Conservation (phyloP, 2,888 invertebrate species). For the Campaea margaritaria region DNA sequence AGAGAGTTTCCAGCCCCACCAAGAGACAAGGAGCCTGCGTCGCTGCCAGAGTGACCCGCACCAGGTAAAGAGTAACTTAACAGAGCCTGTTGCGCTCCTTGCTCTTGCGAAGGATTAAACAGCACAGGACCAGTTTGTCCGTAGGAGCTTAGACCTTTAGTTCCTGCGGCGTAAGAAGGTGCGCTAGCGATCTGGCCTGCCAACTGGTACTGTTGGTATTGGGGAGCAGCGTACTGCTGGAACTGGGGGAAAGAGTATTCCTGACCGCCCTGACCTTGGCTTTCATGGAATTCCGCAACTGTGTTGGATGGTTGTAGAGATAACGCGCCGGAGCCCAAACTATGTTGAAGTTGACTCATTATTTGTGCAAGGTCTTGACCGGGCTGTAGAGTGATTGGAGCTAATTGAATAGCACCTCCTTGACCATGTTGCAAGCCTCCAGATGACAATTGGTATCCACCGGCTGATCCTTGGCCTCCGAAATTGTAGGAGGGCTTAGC, state of each 20-base stretch:
- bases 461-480: slow-evolving; percentile 60
- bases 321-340: slow-evolving; percentile 69
- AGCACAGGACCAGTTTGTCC: slow-evolving; percentile 75
- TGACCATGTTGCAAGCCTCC: slow-evolving; percentile 65
- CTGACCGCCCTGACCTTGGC: slow-evolving; percentile 58
- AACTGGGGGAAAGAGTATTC: slow-evolving; percentile 62
- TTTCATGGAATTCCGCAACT: slow-evolving; percentile 65
- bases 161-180: slow-evolving; percentile 72
- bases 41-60: slow-evolving; percentile 51
- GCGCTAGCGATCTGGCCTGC: slow-evolving; percentile 48
- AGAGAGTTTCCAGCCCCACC: slow-evolving; percentile 38
- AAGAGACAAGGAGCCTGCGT: slow-evolving; percentile 30
- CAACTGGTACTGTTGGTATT: slow-evolving; percentile 23
- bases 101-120: slow-evolving; percentile 67
- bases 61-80: slow-evolving; percentile 58
- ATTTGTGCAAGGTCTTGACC: slow-evolving; percentile 72
- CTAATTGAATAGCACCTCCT: slow-evolving; percentile 66
- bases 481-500: slow-evolving; percentile 68
- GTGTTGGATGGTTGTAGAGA: slow-evolving; percentile 63
- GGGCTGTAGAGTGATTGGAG: slow-evolving; percentile 72
- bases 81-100: slow-evolving; percentile 49
- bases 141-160: slow-evolving; percentile 77
- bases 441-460: slow-evolving; percentile 58
- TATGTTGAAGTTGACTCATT: slow-evolving; percentile 74
- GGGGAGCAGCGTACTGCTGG: slow-evolving; percentile 57